Conservation (phyloP, 92 coral and sea anemone genomes). For the Scolanthus callimorphus region DNA sequence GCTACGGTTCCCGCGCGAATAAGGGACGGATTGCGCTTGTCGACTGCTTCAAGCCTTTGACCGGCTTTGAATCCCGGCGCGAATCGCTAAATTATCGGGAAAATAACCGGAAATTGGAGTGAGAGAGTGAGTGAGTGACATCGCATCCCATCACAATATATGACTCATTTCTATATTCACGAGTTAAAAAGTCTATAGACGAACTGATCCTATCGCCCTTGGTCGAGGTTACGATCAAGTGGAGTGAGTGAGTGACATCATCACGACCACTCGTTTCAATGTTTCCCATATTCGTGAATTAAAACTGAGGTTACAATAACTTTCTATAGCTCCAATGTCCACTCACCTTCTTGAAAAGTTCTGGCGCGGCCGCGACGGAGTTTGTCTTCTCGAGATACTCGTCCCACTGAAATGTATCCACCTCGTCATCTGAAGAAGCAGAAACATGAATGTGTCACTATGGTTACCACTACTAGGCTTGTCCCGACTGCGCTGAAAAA, state of each 20-base stretch:
- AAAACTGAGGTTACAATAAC: too few species aligned
- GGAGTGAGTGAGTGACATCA: too few species aligned
- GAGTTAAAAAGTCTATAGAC: too few species aligned
- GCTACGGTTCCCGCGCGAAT: slow-evolving; percentile 82
- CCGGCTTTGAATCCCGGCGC: slow-evolving; percentile 65
- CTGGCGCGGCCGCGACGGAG: slow-evolving; percentile 59
- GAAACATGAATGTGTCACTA: background rate
- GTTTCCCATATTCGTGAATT: too few species aligned
- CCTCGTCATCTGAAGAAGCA: slow-evolving; percentile 73
- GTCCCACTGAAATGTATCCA: slow-evolving; percentile 87
- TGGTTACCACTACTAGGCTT: too few species aligned
- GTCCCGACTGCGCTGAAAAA: too few species aligned
- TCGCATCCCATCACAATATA: too few species aligned
- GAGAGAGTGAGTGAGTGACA: too few species aligned
- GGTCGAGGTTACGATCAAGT: too few species aligned
- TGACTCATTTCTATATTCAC: too few species aligned
- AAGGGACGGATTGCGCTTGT: slow-evolving; percentile 85
- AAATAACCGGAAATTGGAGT: slow-evolving; percentile 16
- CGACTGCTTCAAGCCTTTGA: slow-evolving; percentile 92
- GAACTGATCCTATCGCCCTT: too few species aligned
- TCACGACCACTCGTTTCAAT: too few species aligned
- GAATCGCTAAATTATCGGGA: slow-evolving; percentile 39
- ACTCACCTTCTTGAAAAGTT: slow-evolving; percentile 70
- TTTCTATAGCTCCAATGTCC: background rate
- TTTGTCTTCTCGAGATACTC: slow-evolving; percentile 81